phyloP scores from a whole-genome alignment of 2,888 invertebrate genomes.

The Lasioglossum malachurum region DNA sequence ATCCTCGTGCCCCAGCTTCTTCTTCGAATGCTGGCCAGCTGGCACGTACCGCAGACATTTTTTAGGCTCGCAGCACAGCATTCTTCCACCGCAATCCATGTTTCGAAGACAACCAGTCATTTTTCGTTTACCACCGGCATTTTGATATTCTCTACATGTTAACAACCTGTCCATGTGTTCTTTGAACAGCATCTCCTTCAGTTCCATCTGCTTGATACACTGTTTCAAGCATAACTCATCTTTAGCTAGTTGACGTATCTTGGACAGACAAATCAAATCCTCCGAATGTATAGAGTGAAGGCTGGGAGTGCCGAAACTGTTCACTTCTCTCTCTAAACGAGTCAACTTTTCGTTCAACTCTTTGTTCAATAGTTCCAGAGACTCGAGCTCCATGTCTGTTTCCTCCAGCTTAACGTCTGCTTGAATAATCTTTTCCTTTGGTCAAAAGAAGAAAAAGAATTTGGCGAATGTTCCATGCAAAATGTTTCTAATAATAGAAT shows the following conservation, averaged over 20 bases:
- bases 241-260: slow-evolving; percentile 76
- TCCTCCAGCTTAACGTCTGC: slow-evolving; percentile 80
- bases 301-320: slow-evolving; percentile 64
- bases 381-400: slow-evolving; percentile 77
- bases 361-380: slow-evolving; percentile 73
- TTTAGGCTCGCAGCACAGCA: slow-evolving; percentile 4
- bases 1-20: slow-evolving; percentile 24
- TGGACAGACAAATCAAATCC: slow-evolving; percentile 77
- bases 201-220: slow-evolving; percentile 77
- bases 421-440: slow-evolving; percentile 80
- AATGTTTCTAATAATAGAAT: background rate
- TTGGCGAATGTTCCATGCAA: background rate
- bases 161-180: slow-evolving; percentile 76
- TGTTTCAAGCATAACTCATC: slow-evolving; percentile 76
- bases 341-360: slow-evolving; percentile 73
- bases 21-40: slow-evolving; percentile 4
- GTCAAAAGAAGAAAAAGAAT: background rate
- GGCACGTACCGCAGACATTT: slow-evolving; percentile 22
- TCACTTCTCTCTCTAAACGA: slow-evolving; percentile 69
- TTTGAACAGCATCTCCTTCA: slow-evolving; percentile 72
- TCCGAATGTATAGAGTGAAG: slow-evolving; percentile 78
- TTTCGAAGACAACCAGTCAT: slow-evolving; percentile 17
- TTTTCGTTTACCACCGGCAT: slow-evolving; percentile 15
- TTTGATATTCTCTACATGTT: slow-evolving; percentile 61
- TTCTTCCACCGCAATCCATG: background rate